These are phyloP conservation scores for Podilymbus podiceps DNA, from an alignment of 2,113 vertebrate species.

Conservation along the genomic window DNA sequence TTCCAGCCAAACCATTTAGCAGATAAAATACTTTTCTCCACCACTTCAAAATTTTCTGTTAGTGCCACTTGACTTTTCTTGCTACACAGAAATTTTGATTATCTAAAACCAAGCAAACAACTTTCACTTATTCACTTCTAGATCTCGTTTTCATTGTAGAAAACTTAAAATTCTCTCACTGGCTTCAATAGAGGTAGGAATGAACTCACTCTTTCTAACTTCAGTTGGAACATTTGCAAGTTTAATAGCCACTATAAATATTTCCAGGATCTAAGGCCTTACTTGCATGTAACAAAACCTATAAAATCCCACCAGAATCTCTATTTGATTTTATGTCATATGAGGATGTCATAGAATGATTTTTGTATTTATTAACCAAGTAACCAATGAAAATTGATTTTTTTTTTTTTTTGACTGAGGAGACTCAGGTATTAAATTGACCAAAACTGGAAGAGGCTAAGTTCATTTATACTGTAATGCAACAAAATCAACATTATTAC, in stretches of 20 bases:
- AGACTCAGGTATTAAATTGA: neutral
- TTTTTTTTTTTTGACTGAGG: neutral
- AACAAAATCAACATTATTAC: neutral
- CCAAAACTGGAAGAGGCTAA: neutral
- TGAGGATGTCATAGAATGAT: neutral
- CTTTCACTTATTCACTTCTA: neutral
- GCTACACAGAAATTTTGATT: neutral
- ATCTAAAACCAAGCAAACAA: neutral
- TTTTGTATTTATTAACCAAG: neutral
- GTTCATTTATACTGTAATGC: neutral
- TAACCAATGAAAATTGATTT: neutral
- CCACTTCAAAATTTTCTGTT: neutral
- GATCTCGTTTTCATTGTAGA: neutral
- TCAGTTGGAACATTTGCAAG: neutral
- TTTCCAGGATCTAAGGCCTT: neutral
- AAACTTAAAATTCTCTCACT: neutral
- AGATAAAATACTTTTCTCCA: neutral
- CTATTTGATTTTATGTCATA: neutral
- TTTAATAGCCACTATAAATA: neutral
- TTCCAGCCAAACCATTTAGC: neutral
- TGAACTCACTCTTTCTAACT: neutral
- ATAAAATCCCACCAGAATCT: neutral
- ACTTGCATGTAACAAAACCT: neutral
- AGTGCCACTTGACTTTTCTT: neutral
- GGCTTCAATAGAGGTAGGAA: neutral